Evolutionary conservation across 2,888 invertebrate genomes (phyloP).

Genomic region (Cantharis flavilabris): DNA sequence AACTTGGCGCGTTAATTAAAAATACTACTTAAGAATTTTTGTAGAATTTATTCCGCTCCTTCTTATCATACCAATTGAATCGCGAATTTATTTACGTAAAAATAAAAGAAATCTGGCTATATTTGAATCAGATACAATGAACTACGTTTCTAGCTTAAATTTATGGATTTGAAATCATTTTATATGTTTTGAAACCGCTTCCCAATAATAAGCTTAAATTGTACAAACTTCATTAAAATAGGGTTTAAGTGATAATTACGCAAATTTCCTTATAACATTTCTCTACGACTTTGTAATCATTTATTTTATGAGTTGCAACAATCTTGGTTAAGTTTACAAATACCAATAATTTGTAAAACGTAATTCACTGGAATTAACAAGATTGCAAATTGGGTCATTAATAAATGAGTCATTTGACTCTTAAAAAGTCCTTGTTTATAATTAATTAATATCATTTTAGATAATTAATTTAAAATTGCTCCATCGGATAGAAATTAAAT

Average conservation of each 20-base stretch:
- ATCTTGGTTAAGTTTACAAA: conserved; percentile 8
- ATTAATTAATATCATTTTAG: neutral
- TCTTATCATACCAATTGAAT: neutral
- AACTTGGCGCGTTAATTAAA: neutral
- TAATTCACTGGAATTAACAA: conserved; percentile 9
- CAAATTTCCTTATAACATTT: conserved; percentile 1
- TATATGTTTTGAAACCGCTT: neutral
- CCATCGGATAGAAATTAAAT: neutral
- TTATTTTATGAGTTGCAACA: conserved; percentile 1
- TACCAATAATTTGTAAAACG: conserved; percentile 12
- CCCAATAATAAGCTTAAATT: conserved; percentile 1
- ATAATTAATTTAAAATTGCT: neutral
- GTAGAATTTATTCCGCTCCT: neutral
- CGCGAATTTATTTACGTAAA: neutral
- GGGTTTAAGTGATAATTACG: neutral
- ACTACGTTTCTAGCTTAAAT: neutral
- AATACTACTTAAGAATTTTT: neutral
- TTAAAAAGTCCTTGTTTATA: neutral
- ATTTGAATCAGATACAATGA: neutral
- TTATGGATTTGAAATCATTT: neutral
- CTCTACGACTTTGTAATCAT: neutral
- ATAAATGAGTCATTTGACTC: conserved; percentile 1
- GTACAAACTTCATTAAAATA: neutral
- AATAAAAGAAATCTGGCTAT: neutral
- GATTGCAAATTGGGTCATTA: conserved; percentile 10